phyloP scores from a whole-genome alignment of 2,888 invertebrate species.

The Sinotaia quadrata region DNA sequence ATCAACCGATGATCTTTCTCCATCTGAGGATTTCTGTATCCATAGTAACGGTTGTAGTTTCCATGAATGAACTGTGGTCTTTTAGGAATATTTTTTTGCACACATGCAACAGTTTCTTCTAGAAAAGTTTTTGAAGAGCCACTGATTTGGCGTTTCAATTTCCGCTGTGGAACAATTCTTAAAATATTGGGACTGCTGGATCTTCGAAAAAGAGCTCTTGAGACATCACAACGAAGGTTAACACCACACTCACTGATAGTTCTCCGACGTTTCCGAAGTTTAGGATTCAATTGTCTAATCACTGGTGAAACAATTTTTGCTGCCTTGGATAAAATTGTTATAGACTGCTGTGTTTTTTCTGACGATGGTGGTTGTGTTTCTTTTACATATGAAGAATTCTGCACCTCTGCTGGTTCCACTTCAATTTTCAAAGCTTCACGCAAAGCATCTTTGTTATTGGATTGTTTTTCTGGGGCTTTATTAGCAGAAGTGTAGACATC shows the following conservation, averaged over 20 bases:
- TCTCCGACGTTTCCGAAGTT: constrained; percentile 51
- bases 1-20: constrained; percentile 85
- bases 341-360: constrained; percentile 6
- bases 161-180: constrained; percentile 29
- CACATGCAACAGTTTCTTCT: constrained; percentile 24
- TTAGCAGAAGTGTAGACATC: no score
- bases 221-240: constrained; percentile 38
- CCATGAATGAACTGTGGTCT: constrained; percentile 89
- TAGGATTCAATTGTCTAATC: constrained; percentile 59
- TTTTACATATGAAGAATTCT: no score
- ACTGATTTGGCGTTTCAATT: constrained; percentile 39
- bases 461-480: constrained; percentile 21
- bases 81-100: constrained; percentile 40
- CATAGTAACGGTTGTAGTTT: constrained; percentile 97
- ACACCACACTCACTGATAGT: constrained; percentile 53
- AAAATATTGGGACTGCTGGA: constrained; percentile 29
- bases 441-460: constrained; percentile 49
- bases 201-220: constrained; percentile 32
- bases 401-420: constrained; percentile 29
- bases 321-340: neutral
- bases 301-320: constrained; percentile 63
- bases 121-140: constrained; percentile 20
- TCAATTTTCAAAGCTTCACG: constrained; percentile 57
- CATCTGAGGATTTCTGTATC: constrained; percentile 88
- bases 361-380: constrained; percentile 6